A percentile compares a stretch with the other conserved stretches of the same genome.
Evolutionary conservation across 2,113 vertebrate genomes (phyloP).

Genomic region (Prunella fulvescens): DNA sequence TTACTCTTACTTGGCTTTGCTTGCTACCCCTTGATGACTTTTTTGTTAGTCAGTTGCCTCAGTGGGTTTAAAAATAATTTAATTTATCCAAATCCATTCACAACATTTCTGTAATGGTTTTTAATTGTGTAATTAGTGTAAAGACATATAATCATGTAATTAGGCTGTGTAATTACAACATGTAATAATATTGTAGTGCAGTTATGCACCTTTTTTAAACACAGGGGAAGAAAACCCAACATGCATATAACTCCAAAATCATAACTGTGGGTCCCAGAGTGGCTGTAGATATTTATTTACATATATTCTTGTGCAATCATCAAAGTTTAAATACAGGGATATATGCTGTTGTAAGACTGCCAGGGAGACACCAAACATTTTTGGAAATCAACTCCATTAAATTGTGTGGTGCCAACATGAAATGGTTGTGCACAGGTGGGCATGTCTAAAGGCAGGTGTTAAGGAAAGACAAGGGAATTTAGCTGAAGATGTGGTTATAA

Average conservation of each 20-base stretch:
- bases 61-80: conserved; percentile 21
- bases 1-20: background rate
- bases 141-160: conserved; percentile 60
- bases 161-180: conserved; percentile 55
- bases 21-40: background rate
- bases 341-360: background rate
- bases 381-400: background rate
- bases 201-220: conserved; percentile 30
- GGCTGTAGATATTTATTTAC: background rate
- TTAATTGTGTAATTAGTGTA: conserved; percentile 67
- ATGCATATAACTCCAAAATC: background rate
- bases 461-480: background rate
- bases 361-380: background rate
- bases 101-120: conserved; percentile 41
- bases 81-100: conserved; percentile 59
- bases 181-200: conserved; percentile 58
- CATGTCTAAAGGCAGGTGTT: background rate
- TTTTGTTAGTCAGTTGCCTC: background rate
- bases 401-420: background rate
- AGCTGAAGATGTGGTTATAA: background rate
- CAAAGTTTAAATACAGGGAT: background rate
- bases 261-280: background rate
- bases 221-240: background rate
- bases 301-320: background rate
- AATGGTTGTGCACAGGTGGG: background rate